Evolutionary conservation across 2,113 vertebrate species (phyloP).

Genomic region (Oreochromis aureus): DNA sequence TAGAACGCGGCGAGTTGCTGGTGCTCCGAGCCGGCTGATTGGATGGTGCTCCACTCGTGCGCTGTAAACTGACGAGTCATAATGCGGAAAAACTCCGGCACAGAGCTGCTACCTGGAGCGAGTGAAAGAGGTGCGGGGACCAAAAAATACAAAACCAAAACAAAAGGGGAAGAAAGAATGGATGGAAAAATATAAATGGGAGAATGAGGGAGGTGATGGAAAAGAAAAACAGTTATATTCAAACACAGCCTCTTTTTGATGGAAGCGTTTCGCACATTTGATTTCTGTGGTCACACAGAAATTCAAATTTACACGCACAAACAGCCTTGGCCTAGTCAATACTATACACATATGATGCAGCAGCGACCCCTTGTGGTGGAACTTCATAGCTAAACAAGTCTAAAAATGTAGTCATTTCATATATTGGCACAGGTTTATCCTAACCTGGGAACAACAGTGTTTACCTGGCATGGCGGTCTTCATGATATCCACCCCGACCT

Average conservation of each 20-base stretch:
- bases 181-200: not conserved
- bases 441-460: not conserved
- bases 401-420: not conserved
- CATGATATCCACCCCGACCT: conserved; percentile 94
- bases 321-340: not conserved
- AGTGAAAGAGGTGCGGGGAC: not conserved
- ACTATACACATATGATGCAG: not conserved
- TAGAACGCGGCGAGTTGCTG: conserved; percentile 88
- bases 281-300: not conserved
- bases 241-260: not conserved
- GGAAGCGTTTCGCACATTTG: not conserved
- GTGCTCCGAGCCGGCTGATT: conserved; percentile 78
- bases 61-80: conserved; percentile 96
- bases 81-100: conserved; percentile 90
- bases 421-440: not conserved
- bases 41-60: conserved; percentile 86
- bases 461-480: conserved; percentile 89
- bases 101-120: conserved; percentile 81
- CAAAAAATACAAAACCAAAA: not conserved
- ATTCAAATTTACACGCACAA: not conserved
- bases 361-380: conserved; percentile 47
- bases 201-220: not conserved
- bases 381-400: not conserved
- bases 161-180: not conserved
- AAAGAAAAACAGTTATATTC: not conserved